These are phyloP conservation scores for Apodemus sylvaticus DNA, from an alignment of 2,113 vertebrate species.

Conservation along the genomic window DNA sequence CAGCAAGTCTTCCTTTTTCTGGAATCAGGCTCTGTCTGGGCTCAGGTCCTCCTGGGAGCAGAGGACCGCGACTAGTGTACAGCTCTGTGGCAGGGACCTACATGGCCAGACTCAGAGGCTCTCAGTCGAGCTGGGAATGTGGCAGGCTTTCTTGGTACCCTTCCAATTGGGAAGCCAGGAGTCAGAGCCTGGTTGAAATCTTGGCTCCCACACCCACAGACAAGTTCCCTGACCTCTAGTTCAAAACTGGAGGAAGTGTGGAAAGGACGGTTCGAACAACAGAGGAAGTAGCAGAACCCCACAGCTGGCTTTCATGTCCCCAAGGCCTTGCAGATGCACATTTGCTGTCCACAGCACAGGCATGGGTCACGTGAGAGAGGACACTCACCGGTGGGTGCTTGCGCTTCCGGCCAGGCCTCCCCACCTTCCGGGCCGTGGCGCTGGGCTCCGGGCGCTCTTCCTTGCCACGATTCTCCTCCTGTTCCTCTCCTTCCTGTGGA, in stretches of 20 bases:
- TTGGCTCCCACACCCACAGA: neutral
- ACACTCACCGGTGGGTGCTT: conserved; percentile 93
- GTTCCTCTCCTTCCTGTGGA: conserved; percentile 91
- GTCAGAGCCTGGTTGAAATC: neutral
- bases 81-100: neutral
- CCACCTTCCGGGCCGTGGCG: conserved; percentile 88
- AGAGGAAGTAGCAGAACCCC: neutral
- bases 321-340: neutral
- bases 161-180: neutral
- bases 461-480: conserved; percentile 86
- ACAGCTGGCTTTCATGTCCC: neutral
- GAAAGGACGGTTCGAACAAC: neutral
- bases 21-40: neutral
- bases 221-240: neutral
- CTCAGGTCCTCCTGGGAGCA: neutral
- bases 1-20: neutral
- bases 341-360: no score
- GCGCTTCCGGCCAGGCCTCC: conserved; percentile 92
- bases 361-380: rapidly evolving
- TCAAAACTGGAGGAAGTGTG: neutral
- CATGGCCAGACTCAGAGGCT: neutral
- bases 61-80: neutral
- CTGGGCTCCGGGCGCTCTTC: conserved; percentile 90
- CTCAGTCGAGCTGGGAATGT: neutral
- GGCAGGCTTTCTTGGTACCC: neutral